These are phyloP conservation scores for Erinaceus europaeus DNA, from an alignment of 2,113 vertebrate species.

Conservation along the genomic window DNA sequence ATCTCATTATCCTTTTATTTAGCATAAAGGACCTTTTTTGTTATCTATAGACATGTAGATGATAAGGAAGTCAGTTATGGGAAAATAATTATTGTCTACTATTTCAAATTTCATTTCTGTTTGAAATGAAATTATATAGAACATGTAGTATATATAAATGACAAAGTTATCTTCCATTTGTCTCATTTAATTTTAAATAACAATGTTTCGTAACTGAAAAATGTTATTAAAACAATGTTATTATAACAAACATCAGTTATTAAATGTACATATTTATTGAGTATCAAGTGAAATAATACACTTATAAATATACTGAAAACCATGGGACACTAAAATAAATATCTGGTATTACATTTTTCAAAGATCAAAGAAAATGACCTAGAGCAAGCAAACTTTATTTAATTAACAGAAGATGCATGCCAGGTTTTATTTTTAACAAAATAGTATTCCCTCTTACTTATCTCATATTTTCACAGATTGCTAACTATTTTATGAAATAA, in stretches of 20 bases:
- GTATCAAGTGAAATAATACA: conserved; percentile 13
- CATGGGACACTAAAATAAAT: conserved; percentile 30
- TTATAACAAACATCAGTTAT: background rate
- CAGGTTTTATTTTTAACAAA: conserved; percentile 1
- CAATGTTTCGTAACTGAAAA: conserved; percentile 16
- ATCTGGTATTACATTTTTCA: background rate
- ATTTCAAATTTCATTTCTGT: background rate
- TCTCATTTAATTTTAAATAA: conserved; percentile 23
- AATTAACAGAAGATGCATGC: background rate
- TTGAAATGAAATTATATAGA: background rate
- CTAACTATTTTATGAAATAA: conserved; percentile 56
- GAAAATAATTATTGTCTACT: background rate
- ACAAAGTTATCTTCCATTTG: conserved; percentile 22
- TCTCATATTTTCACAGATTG: conserved; percentile 40
- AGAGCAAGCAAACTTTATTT: background rate
- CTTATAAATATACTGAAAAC: conserved; percentile 3
- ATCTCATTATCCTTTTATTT: background rate
- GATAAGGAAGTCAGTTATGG: background rate
- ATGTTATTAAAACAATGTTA: no score
- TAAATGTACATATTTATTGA: conserved; percentile 8
- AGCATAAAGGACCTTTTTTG: background rate
- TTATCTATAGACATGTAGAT: background rate
- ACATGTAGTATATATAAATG: background rate
- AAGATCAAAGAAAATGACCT: conserved; percentile 30
- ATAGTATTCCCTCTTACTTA: background rate